Evolutionary conservation across 2,797 vertebrate species (phyloP), one percentile per base, ranked within the genome.

Genomic region (Thunnus albacares): DNA sequence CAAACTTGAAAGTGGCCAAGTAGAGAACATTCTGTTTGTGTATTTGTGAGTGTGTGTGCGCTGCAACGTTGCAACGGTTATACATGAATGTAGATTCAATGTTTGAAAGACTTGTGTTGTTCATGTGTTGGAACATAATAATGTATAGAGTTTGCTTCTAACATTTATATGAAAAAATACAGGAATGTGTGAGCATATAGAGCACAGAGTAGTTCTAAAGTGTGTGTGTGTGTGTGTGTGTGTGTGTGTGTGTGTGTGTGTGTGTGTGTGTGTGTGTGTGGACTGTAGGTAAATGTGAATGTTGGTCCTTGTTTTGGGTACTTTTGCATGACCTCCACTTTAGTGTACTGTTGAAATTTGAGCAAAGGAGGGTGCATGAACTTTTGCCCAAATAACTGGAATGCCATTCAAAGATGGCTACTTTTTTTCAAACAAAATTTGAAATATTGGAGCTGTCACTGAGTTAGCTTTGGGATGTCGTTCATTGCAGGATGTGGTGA

Each of bases 401-500:
- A 79, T 71, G 56, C 74, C 80, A 77, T 84, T 86, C 71, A 82
- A 67, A 84, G 62, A 82, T 67, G 45, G 71, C 64, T 49, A 17
- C 58, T 45, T 74, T 45, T 66, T 77, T 80, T 57, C 68, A 72
- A 53, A 75, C 18, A 83, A 77, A 71, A 70, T 52, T 56, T 90
- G 75, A 83, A 84, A 89, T 88, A 84, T 83, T 80, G 57, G 66
- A 86, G 63, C 79, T 88, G 84, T 92, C 85, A 86, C n/a, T 63
- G 71, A 75, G 82, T 91, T 89, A 82, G 79, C 84, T 88, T 88
- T 90, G 76, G 80, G 84, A 90, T 88, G 77, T 83, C 81, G 75
- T 89, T 93, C 83, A 86, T 71, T 87, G 83, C 90, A 88, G 90
- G 85, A 94, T 91, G 89, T 91, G 88, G 92, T 86, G 87, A 93